These are phyloP conservation scores for Rhodeus uyekii DNA, from an alignment of 2,797 vertebrate genomes.

Conservation along the genomic window DNA sequence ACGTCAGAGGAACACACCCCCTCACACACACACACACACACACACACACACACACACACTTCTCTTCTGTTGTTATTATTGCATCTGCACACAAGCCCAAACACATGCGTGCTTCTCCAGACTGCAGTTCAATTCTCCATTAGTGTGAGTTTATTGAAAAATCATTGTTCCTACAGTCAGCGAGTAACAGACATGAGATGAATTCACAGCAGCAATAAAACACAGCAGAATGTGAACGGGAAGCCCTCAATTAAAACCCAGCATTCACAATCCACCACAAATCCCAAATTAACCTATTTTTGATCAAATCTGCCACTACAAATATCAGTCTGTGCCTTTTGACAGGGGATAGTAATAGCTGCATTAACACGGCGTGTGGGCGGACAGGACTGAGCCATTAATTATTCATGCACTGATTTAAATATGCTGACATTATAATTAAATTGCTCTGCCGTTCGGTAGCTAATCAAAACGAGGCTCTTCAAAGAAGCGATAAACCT, in stretches of 20 bases:
- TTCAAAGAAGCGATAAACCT: not conserved
- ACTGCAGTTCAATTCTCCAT: not conserved
- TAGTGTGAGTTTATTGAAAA: too few species aligned
- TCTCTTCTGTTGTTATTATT: not conserved
- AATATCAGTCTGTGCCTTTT: not conserved
- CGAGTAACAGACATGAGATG: too few species aligned
- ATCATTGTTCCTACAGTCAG: too few species aligned
- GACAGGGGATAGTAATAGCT: not conserved
- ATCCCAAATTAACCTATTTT: not conserved
- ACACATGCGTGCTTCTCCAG: too few species aligned
- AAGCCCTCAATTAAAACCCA: not conserved
- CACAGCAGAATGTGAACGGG: not conserved
- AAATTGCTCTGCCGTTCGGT: not conserved
- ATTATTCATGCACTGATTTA: constrained; percentile 11
- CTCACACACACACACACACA: too few species aligned
- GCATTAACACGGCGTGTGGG: not conserved
- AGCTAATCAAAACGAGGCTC: not conserved
- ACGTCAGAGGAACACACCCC: constrained; percentile 15
- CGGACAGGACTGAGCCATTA: not conserved
- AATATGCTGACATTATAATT: constrained; percentile 24
- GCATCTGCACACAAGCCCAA: not conserved
- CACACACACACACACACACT: too few species aligned
- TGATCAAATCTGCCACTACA: not conserved
- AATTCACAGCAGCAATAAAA: not conserved
- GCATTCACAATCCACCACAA: not conserved